Conservation (phyloP, 92 coral and sea anemone genomes). For the Virgularia gustaviana region DNA sequence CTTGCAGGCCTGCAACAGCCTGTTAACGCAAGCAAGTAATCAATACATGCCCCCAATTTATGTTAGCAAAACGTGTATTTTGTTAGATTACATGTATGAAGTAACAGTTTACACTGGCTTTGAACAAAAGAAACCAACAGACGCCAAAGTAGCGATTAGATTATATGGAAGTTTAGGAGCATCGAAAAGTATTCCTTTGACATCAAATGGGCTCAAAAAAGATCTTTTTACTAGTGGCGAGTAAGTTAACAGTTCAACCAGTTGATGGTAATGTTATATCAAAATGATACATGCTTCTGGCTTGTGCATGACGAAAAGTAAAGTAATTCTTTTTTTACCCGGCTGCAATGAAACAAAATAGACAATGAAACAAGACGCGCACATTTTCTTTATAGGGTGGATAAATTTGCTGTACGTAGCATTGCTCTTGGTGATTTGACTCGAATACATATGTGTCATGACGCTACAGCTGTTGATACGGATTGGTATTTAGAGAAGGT, state of each 20-base stretch:
- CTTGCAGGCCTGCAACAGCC: too few species aligned
- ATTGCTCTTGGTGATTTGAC: slow-evolving; percentile 16
- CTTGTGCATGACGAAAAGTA: neutral
- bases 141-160: slow-evolving; percentile 6
- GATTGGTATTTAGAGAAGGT: slow-evolving; percentile 22
- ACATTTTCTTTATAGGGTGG: slow-evolving; percentile 27
- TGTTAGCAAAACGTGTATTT: too few species aligned
- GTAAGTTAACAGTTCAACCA: neutral
- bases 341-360: too few species aligned
- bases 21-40: too few species aligned
- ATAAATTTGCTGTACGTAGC: slow-evolving; percentile 2
- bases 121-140: slow-evolving; percentile 18
- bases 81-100: slow-evolving; percentile 4
- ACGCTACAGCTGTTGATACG: neutral
- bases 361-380: too few species aligned
- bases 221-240: slow-evolving; percentile 17
- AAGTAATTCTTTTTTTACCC: neutral
- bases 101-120: slow-evolving; percentile 14
- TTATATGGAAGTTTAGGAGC: slow-evolving; percentile 20
- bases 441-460: slow-evolving; percentile 19
- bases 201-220: neutral
- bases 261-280: neutral
- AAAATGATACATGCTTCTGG: neutral
- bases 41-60: too few species aligned
- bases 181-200: slow-evolving; percentile 3